These are phyloP conservation scores for Polydrusus pterygomalis DNA, from an alignment of 2,888 invertebrate species.

Conservation along the genomic window DNA sequence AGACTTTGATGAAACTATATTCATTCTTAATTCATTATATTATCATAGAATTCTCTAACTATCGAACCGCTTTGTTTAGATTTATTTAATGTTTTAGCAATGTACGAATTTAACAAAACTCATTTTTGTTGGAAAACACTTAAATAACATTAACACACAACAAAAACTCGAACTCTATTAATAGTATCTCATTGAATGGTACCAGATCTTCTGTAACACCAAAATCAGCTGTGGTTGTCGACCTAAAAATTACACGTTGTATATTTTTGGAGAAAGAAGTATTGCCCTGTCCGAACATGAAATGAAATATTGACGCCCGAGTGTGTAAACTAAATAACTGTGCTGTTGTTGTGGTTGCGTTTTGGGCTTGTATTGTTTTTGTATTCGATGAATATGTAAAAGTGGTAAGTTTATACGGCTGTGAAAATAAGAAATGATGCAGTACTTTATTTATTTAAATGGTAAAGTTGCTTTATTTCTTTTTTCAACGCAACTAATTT, in stretches of 20 bases:
- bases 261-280: slow-evolving; percentile 38
- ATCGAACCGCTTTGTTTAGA: too few species aligned
- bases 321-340: slow-evolving; percentile 45
- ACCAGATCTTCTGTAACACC: slow-evolving; percentile 30
- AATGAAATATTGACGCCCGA: slow-evolving; percentile 33
- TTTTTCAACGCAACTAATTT: too few species aligned
- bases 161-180: slow-evolving; percentile 1
- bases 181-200: slow-evolving; percentile 13
- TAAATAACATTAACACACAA: too few species aligned
- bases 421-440: slow-evolving; percentile 34
- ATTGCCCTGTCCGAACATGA: slow-evolving; percentile 33
- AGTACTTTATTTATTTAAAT: neutral
- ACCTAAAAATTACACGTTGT: slow-evolving; percentile 39
- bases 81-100: too few species aligned
- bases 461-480: neutral
- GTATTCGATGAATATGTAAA: slow-evolving; percentile 41
- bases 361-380: slow-evolving; percentile 33
- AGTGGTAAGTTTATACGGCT: slow-evolving; percentile 31
- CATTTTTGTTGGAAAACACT: too few species aligned
- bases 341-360: neutral
- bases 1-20: too few species aligned
- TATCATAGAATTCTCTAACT: too few species aligned
- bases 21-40: too few species aligned
- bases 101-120: too few species aligned
- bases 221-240: slow-evolving; percentile 34